Base-by-base conservation (phyloP, 2,797 vertebrate species). In the Lithobates pipiens region DNA sequence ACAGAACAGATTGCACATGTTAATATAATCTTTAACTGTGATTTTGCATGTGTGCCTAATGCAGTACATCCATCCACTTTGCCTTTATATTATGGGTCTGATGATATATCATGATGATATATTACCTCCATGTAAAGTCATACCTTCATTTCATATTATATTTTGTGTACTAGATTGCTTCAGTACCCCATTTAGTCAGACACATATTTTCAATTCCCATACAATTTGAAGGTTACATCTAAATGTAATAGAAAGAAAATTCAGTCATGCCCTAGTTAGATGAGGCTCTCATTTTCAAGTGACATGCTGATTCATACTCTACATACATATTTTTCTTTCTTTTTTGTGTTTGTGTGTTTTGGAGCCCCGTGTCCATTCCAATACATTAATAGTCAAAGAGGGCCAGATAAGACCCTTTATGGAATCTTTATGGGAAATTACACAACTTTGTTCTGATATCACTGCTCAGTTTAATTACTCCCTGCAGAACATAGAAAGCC, bases 401-500 rank as follows among this genome's bases (percentile, higher is more conserved):
- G 46, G 71, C 61, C 27, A 80, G 71, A 80, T 44, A 42, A 75
- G 11, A 70, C 71, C 18, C 84, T 85, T 85, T 80, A 80, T 79
- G 68, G 84, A 36, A 80, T 80, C 71, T 76, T 85, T 74, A 85
- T 85, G 72, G 63, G 63, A 80, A 76, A 85, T 85, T 86, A 86
- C 68, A 72, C 68, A 87, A 79, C 75, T 72, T 86, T 71, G 67
- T 77, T 82, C 34, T 68, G 80, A 82, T 77, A 86, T 71, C 23
- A 76, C 80, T 77, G 74, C 68, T 86, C 73, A 21, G n/a, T 78
- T 82, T 86, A 86, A 86, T 86, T 78, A 82, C 85, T 82, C 79
- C 68, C 80, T 29, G 69, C 75, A 71, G 85, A 82, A 70, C 85
- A 67, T 42, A 83, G 78, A 77, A 86, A 86, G 76, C 68, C 80